Conservation (phyloP, 2,888 invertebrate genomes). For the Caenorhabditis sp. region DNA sequence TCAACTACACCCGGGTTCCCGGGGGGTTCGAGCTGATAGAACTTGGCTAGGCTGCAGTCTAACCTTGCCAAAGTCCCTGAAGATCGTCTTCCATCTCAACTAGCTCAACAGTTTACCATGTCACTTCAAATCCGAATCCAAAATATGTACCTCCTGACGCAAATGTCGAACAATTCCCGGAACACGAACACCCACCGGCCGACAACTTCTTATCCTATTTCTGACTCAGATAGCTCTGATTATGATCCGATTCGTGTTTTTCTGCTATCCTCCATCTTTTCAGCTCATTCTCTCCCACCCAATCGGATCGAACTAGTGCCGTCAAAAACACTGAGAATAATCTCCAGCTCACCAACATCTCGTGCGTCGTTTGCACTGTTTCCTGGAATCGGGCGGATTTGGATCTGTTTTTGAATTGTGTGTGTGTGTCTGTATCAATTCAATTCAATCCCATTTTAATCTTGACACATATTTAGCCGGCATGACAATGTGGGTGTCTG, state of each 20-base stretch:
- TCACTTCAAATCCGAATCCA: not conserved
- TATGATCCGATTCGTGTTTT: too few species aligned
- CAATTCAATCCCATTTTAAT: too few species aligned
- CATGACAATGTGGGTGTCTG: slow-evolving; percentile 31
- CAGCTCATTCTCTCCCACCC: slow-evolving; percentile 5
- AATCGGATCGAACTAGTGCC: slow-evolving; percentile 39
- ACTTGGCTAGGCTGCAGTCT: too few species aligned
- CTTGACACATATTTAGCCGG: slow-evolving; percentile 2
- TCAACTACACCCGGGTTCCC: too few species aligned
- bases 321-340: slow-evolving; percentile 40
- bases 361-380: slow-evolving; percentile 39
- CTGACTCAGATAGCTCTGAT: too few species aligned
- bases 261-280: slow-evolving; percentile 7
- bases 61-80: too few species aligned
- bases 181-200: not conserved
- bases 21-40: too few species aligned
- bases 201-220: not conserved
- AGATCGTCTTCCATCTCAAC: too few species aligned
- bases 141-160: not conserved
- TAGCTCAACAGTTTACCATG: too few species aligned
- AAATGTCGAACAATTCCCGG: not conserved
- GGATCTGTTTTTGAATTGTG: slow-evolving; percentile 1
- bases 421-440: too few species aligned
- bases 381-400: slow-evolving; percentile 29
- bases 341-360: slow-evolving; percentile 35